Evolutionary conservation across 2,888 invertebrate genomes (phyloP).

Genomic region (Mallateleia sp.): DNA sequence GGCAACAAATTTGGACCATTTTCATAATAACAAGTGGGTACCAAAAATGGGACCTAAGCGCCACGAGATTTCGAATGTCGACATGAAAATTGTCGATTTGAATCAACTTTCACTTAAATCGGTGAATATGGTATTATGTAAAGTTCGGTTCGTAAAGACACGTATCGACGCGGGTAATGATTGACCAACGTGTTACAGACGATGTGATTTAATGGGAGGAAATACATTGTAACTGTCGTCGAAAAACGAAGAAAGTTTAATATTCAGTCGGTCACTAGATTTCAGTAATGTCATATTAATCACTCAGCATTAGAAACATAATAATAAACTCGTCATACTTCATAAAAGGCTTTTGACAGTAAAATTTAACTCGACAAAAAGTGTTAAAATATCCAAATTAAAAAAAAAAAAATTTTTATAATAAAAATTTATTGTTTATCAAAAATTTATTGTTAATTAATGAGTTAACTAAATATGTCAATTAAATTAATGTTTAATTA

Average conservation of each 20-base stretch:
- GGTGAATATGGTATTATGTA: slow-evolving; percentile 74
- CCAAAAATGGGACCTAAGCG: slow-evolving; percentile 51
- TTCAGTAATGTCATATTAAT: too few species aligned
- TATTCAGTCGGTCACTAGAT: slow-evolving; percentile 26
- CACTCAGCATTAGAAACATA: too few species aligned
- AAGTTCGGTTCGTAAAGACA: slow-evolving; percentile 69
- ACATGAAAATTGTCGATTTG: slow-evolving; percentile 74
- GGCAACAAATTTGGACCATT: not conserved
- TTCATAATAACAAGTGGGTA: not conserved
- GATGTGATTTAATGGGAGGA: slow-evolving; percentile 60
- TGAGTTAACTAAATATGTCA: too few species aligned
- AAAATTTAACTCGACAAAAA: too few species aligned
- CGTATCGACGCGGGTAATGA: slow-evolving; percentile 67
- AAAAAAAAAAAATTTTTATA: too few species aligned
- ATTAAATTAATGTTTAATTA: too few species aligned
- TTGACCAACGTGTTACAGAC: slow-evolving; percentile 68
- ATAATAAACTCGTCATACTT: too few species aligned
- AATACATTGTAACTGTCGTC: too few species aligned
- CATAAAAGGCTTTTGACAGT: too few species aligned
- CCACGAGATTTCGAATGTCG: slow-evolving; percentile 17
- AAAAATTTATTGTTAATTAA: too few species aligned
- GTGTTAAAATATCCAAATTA: too few species aligned
- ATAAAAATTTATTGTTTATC: too few species aligned
- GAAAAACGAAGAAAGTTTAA: slow-evolving; percentile 59
- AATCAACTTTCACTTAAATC: slow-evolving; percentile 78